Evolutionary conservation across 2,113 vertebrate genomes (phyloP), one percentile per base, ranked within the genome.

Genomic region (Machaerirhynchus nigripectus): DNA sequence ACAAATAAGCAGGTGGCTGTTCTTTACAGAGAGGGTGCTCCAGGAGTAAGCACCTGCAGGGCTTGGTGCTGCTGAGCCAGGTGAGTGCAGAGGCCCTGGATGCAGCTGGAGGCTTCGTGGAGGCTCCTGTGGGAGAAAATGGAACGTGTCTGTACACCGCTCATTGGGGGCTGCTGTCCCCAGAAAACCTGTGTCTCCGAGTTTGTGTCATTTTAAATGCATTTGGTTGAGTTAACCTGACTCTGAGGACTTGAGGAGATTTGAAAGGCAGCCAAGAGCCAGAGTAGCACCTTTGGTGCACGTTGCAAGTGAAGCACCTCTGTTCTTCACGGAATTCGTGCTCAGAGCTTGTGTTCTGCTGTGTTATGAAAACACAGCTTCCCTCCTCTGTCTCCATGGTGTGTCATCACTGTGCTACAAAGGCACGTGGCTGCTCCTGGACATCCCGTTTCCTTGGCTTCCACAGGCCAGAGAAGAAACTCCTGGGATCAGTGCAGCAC

Each of bases 91-190:
- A 55, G 47, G 23, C 65, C 31, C 76, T 2, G 2, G 12, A 5
- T 0, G 1, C 53, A 9, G 15, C 18, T 22, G n/a, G 56, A 7
- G 46, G 57, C 68, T 81, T 39, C 20, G 4, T 26, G 9, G 42
- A 3, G 30, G 10, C 69, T 50, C 26, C 6, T 53, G 9, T 8
- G 3, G 37, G 44, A 77, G 14, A 37, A 50, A 4, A 6, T 74
- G 47, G 31, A 23, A 28, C 0, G 0, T 28, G 35, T 24, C 46
- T 74, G 9, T 1, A 1, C 9, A 2, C 13, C 1, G 3, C 5
- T 16, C 18, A 8, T 22, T 28, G 4, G 33, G 15, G 30, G 13
- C 15, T 60, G 15, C 5, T 40, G 16, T 60, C 49, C 8, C 33
- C 27, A 15, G 6, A 46, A 65, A 16, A 6, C 26, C 71, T 18